Percentiles rank a stretch among this genome's conserved stretches.
These are phyloP conservation scores for Lamellibrachia satsuma DNA, from an alignment of 2,888 invertebrate species.

Conservation along the genomic window DNA sequence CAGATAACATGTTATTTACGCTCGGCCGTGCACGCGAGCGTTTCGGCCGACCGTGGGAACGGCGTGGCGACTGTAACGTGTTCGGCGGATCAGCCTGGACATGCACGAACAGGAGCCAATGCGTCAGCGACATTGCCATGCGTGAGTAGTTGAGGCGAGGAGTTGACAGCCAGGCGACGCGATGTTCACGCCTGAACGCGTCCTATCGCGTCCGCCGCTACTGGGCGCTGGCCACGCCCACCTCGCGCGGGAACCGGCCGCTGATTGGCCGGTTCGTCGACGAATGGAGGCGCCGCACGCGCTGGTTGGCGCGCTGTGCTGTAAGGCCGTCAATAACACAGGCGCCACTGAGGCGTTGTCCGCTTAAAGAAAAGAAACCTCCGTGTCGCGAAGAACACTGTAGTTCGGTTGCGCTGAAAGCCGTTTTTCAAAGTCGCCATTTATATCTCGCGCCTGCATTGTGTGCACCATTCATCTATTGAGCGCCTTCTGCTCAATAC, in stretches of 20 bases:
- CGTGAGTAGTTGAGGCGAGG: neutral
- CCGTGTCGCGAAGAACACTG: neutral
- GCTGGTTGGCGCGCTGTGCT: neutral
- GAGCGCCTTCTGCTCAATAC: neutral
- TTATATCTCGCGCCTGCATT: constrained; percentile 3
- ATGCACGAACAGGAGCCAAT: neutral
- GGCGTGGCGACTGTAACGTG: neutral
- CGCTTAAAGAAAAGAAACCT: constrained; percentile 2
- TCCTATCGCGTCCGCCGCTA: neutral
- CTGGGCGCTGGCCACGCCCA: neutral
- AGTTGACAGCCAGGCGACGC: neutral
- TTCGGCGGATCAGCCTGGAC: neutral
- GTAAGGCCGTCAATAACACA: neutral
- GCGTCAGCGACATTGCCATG: neutral
- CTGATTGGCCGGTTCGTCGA: neutral
- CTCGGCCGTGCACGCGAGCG: neutral
- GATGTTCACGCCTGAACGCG: neutral
- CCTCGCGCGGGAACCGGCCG: neutral
- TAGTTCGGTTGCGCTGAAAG: neutral
- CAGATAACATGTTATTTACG: constrained; percentile 12
- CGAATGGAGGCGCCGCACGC: neutral
- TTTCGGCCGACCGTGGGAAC: neutral
- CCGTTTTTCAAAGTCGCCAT: constrained; percentile 17
- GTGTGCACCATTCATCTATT: constrained; percentile 10
- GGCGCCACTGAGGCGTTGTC: neutral